Evolutionary conservation across 2,113 vertebrate genomes (phyloP), one percentile per base, ranked within the genome.

Genomic region (Malaclemys terrapin): DNA sequence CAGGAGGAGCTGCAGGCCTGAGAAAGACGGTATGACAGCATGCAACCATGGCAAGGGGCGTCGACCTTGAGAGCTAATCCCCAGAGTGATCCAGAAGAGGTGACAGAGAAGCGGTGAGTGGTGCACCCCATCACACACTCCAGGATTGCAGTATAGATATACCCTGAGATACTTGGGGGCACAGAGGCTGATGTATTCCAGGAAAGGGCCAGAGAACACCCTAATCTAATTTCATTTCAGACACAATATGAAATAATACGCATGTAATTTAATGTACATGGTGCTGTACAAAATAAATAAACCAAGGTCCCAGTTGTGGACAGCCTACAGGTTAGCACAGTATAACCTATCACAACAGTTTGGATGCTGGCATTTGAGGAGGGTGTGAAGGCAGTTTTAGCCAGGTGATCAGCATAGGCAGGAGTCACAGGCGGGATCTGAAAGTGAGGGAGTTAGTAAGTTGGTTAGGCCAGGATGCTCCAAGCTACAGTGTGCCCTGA

Each of bases 311-410:
- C 65, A 38, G 8, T n/a, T 35, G 27, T 10, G 19, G n/a, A 72
- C 16, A 38, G n/a, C 35, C 38, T 95, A 0, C 13, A 53, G 80
- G 50, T 95, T n/a, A 72, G 31, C 35, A 10, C 10, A 19, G 8
- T 6, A 72, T 38, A 72, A 72, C 65, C 35, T 93, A 78, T 14
- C 50, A 88, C 95, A 69, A 84, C 94, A 80, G 69, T 56, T 93
- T 87, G 91, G 88, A 87, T 83, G 57, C 27, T 59, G 27, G 27
- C 9, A 90, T 94, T 88, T 86, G 87, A 97, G 93, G 89, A 93
- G 91, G 93, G 81, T 62, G 89, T 5, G 38, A 95, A 96, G 96
- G 81, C 93, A 91, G 94, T 87, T 89, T 69, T 47, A 82, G 27
- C 52, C 82, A 0, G 1, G 6, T 80, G 62, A 86, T 88, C 62